These are phyloP conservation scores for Ormyrus pomaceus DNA, from an alignment of 2,888 invertebrate species.

Conservation along the genomic window DNA sequence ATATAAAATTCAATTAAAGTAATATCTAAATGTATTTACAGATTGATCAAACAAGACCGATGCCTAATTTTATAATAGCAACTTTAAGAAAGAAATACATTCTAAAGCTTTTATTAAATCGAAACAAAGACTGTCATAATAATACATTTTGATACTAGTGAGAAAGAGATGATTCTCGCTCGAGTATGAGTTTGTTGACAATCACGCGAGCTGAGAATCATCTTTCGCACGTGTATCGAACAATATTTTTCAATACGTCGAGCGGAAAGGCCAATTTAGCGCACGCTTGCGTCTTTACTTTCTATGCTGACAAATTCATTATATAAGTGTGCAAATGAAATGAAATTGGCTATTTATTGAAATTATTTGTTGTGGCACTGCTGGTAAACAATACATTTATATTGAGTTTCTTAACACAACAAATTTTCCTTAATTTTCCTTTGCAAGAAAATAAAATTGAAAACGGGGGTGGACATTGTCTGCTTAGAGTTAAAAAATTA, in stretches of 20 bases:
- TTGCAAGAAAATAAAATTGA: not conserved
- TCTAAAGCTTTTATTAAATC: not conserved
- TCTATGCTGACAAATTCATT: too few species aligned
- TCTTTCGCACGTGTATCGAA: too few species aligned
- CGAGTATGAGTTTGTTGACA: too few species aligned
- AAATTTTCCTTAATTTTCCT: not conserved
- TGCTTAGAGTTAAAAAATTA: too few species aligned
- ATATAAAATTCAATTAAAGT: too few species aligned
- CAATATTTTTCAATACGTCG: too few species aligned
- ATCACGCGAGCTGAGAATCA: too few species aligned
- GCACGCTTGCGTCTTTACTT: too few species aligned
- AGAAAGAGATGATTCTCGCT: too few species aligned
- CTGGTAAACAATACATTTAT: slow-evolving; percentile 18
- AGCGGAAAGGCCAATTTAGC: too few species aligned
- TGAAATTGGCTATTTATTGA: not conserved
- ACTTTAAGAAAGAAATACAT: not conserved
- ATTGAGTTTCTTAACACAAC: not conserved
- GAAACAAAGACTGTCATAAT: not conserved
- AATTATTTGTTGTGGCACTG: slow-evolving; percentile 31
- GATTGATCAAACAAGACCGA: slow-evolving; percentile 3
- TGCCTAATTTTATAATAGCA: not conserved
- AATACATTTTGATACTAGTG: too few species aligned
- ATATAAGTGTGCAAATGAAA: not conserved
- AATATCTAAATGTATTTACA: not conserved
- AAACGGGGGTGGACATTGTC: too few species aligned